These are phyloP conservation scores for Papilio demoleus DNA, from an alignment of 2,888 invertebrate species.

Conservation along the genomic window DNA sequence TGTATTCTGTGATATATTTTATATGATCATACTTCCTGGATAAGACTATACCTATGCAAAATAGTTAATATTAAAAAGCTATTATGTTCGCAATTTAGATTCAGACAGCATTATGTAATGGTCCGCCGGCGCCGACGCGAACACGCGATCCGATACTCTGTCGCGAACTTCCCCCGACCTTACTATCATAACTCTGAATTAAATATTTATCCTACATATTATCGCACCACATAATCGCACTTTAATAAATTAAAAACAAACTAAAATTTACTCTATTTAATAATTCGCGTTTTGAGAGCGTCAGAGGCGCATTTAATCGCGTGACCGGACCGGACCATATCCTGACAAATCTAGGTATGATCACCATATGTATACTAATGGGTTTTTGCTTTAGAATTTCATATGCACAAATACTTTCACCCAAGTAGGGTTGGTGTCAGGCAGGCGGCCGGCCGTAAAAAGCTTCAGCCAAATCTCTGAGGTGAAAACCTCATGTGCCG, in stretches of 20 bases:
- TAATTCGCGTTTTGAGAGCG: too few species aligned
- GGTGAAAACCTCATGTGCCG: too few species aligned
- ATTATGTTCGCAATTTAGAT: slow-evolving; percentile 29
- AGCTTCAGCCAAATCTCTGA: too few species aligned
- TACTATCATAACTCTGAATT: slow-evolving; percentile 17
- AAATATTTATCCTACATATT: slow-evolving; percentile 10
- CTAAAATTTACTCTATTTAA: too few species aligned
- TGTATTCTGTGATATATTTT: background rate
- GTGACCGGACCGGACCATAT: too few species aligned
- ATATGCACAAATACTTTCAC: too few species aligned
- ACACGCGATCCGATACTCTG: slow-evolving; percentile 34
- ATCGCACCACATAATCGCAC: background rate
- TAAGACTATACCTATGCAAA: slow-evolving; percentile 25
- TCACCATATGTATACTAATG: too few species aligned
- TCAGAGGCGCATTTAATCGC: too few species aligned
- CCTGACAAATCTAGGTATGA: too few species aligned
- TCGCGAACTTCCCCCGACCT: slow-evolving; percentile 10
- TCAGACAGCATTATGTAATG: slow-evolving; percentile 27
- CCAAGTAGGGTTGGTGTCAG: too few species aligned
- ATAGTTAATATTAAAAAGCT: slow-evolving; percentile 20
- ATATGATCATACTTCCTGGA: background rate
- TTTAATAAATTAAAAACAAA: background rate
- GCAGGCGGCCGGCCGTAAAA: too few species aligned
- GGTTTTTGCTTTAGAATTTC: too few species aligned
- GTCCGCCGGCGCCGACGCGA: slow-evolving; percentile 25